Evolutionary conservation across 1,140 invertebrate genomes (phyloP).

Genomic region (Pogonognathellus flavescens): DNA sequence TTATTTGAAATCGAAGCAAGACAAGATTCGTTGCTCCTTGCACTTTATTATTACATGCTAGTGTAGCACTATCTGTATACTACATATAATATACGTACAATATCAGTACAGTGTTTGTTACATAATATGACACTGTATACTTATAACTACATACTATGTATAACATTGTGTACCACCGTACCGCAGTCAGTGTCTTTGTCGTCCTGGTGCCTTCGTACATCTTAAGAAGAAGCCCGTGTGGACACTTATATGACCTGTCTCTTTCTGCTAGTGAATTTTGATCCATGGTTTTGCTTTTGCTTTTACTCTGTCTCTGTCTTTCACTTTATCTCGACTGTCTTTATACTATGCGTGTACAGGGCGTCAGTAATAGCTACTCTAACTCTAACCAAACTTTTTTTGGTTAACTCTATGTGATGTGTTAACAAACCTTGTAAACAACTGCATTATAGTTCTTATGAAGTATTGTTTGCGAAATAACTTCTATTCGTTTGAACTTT

Average conservation of each 20-base stretch:
- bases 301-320: slow-evolving; percentile 39
- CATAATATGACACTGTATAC: too few species aligned
- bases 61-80: too few species aligned
- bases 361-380: background rate
- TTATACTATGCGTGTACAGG: slow-evolving; percentile 26
- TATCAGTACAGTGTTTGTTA: slow-evolving; percentile 40
- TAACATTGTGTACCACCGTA: slow-evolving; percentile 3
- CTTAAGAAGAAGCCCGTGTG: slow-evolving; percentile 18
- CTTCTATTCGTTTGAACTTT: too few species aligned
- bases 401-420: background rate
- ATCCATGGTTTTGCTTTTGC: slow-evolving; percentile 57
- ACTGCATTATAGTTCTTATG: too few species aligned
- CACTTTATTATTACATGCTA: too few species aligned
- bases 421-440: too few species aligned
- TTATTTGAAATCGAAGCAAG: slow-evolving; percentile 16
- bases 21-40: background rate
- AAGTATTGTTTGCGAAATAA: too few species aligned
- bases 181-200: background rate
- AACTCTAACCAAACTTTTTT: background rate
- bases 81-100: background rate
- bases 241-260: slow-evolving; percentile 41
- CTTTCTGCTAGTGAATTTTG: slow-evolving; percentile 53
- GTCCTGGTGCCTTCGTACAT: background rate
- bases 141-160: background rate
- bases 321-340: slow-evolving; percentile 25